Evolutionary conservation across 2,797 vertebrate genomes (phyloP).

Genomic region (Oophaga sylvatica): DNA sequence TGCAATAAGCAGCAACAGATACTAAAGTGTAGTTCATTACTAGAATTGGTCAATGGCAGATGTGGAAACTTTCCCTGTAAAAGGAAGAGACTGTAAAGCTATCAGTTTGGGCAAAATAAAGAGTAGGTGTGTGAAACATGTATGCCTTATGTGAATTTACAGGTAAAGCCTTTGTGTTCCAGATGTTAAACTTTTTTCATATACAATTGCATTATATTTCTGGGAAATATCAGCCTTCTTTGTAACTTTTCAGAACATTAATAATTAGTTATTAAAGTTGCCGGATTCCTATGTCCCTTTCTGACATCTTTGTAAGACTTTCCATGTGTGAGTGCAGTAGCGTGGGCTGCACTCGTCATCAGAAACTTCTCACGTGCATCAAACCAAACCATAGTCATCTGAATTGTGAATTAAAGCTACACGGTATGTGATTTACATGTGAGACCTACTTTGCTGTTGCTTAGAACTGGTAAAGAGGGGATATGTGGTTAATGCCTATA

Average conservation of each 20-base stretch:
- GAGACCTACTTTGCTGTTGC: not conserved
- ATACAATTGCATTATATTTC: not conserved
- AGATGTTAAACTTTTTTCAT: not conserved
- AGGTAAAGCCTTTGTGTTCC: not conserved
- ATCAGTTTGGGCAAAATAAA: not conserved
- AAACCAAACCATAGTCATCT: conserved; percentile 1
- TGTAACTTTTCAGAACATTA: not conserved
- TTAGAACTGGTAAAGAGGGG: conserved; percentile 8
- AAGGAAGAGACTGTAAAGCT: not conserved
- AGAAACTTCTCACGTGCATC: conserved; percentile 55
- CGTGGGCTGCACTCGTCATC: conserved; percentile 54
- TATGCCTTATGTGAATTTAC: not conserved
- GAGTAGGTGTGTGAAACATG: conserved; percentile 19
- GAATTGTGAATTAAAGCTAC: not conserved
- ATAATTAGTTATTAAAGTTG: conserved; percentile 7
- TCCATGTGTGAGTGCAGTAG: conserved; percentile 45
- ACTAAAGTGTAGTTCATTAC: not conserved
- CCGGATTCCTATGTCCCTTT: not conserved
- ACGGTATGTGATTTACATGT: not conserved
- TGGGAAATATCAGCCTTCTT: conserved; percentile 5
- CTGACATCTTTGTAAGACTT: conserved; percentile 41
- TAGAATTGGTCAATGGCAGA: not conserved
- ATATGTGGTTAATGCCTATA: conserved; percentile 15
- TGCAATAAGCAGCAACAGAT: no score
- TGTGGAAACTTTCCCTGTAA: conserved; percentile 31